A percentile compares a stretch with the other conserved stretches of the same genome.
These are phyloP conservation scores for Periphyllus acericola DNA, from an alignment of 2,888 invertebrate species.

Conservation along the genomic window DNA sequence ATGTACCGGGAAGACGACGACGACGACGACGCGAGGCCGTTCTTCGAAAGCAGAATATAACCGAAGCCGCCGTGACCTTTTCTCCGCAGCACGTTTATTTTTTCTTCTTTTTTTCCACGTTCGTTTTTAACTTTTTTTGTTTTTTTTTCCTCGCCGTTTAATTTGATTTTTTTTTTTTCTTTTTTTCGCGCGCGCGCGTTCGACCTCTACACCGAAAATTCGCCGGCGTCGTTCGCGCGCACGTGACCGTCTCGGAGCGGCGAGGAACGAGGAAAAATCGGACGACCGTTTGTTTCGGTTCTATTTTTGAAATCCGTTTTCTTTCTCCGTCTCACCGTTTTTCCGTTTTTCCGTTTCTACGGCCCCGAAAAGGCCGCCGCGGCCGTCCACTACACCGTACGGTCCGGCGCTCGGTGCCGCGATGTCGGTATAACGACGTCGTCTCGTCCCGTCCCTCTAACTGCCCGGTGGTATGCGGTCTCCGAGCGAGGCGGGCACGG, in stretches of 20 bases:
- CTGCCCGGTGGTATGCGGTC: slow-evolving; percentile 24
- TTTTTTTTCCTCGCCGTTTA: too few relatives aligned
- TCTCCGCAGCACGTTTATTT: not conserved
- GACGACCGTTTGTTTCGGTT: not conserved
- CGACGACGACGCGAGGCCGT: slow-evolving; percentile 18
- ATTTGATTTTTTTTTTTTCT: not conserved
- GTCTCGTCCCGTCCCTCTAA: not conserved
- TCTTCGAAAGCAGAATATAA: slow-evolving; percentile 15
- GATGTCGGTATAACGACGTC: slow-evolving; percentile 1
- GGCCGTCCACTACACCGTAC: not conserved
- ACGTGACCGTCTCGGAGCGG: not conserved
- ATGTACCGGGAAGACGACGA: slow-evolving; percentile 26
- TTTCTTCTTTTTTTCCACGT: not conserved
- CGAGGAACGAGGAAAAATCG: not conserved
- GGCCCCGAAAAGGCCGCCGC: not conserved
- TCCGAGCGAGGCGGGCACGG: slow-evolving; percentile 57
- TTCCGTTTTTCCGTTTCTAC: not conserved
- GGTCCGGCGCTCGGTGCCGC: not conserved
- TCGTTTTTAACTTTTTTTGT: not conserved
- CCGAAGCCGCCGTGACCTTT: not conserved
- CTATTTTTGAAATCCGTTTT: not conserved
- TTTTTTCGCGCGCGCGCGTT: slow-evolving; percentile 1
- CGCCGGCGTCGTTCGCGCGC: not conserved
- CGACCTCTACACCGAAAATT: slow-evolving; percentile 8
- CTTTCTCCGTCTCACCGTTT: not conserved